phyloP scores from a whole-genome alignment of 2,888 invertebrate genomes.

The Petrolisthes cinctipes region DNA sequence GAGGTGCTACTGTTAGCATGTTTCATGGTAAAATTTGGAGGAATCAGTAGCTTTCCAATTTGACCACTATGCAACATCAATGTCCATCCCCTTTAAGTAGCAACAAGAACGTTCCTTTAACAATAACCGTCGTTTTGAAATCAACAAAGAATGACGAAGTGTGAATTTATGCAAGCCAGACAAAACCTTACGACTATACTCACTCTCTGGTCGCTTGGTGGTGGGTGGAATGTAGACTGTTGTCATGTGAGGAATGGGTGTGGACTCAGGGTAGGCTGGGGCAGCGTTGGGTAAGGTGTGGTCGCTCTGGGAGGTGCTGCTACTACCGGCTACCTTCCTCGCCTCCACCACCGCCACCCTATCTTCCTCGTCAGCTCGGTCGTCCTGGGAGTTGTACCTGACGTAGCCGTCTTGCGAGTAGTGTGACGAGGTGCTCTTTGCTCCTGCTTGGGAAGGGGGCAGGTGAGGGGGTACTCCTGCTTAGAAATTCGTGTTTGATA shows the following conservation, averaged over 20 bases:
- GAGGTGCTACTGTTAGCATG: no score
- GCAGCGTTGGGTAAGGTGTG: conserved; percentile 38
- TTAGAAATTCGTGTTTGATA: no score
- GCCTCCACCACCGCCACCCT: conserved; percentile 28
- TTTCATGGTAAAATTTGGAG: no score
- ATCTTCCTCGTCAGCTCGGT: conserved; percentile 12
- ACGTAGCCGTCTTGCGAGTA: conserved; percentile 22
- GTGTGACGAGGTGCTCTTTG: conserved; percentile 20
- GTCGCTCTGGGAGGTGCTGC: conserved; percentile 54
- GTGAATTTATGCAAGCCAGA: no score
- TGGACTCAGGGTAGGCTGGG: conserved; percentile 22
- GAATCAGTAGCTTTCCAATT: no score
- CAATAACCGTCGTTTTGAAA: no score
- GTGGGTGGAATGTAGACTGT: conserved; percentile 19
- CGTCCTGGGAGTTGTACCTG: conserved; percentile 28
- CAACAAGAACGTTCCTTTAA: no score
- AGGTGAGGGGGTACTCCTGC: background rate
- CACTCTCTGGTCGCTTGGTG: conserved; percentile 49
- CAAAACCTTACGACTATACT: conserved; percentile 2
- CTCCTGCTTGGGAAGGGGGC: conserved; percentile 9
- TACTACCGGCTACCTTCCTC: conserved; percentile 36
- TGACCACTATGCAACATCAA: no score
- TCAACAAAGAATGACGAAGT: no score
- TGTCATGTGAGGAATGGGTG: conserved; percentile 26
- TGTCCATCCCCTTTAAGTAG: no score